A percentile compares a stretch with the other conserved stretches of the same genome.
Evolutionary conservation across 1,140 invertebrate species (phyloP).

Genomic region (Lasaia peninsularis): DNA sequence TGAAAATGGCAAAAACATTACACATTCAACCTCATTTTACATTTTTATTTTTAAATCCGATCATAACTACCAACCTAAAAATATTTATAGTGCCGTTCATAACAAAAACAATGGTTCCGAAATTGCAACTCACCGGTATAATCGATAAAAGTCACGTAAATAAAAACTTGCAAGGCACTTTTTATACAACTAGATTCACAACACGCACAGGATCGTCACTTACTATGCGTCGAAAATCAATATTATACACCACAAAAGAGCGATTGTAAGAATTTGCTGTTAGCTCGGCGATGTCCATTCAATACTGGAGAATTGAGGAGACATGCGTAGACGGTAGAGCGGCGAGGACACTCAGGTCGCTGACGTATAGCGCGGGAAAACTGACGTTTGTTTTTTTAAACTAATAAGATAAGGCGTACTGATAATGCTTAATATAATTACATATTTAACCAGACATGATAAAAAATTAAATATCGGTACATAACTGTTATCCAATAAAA

Average conservation of each 20-base stretch:
- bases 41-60: not conserved
- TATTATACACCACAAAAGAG: constrained; percentile 42
- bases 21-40: constrained; percentile 9
- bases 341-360: constrained; percentile 29
- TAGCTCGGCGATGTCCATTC: constrained; percentile 50
- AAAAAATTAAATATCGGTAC: too few species aligned
- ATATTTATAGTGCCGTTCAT: not conserved
- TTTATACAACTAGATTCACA: constrained; percentile 33
- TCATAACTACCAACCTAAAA: not conserved
- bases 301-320: constrained; percentile 47
- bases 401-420: too few species aligned
- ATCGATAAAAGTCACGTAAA: constrained; percentile 29
- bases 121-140: constrained; percentile 38
- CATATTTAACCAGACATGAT: too few species aligned
- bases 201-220: constrained; percentile 38
- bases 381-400: constrained; percentile 51
- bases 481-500: too few species aligned
- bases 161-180: constrained; percentile 23
- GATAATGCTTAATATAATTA: too few species aligned
- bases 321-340: constrained; percentile 48
- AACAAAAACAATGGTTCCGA: constrained; percentile 9
- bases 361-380: constrained; percentile 60
- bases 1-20: not conserved
- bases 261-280: constrained; percentile 36
- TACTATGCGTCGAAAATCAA: constrained; percentile 59